Evolutionary conservation across 2,888 invertebrate species (phyloP).

Genomic region (Nemapogon koenigi): DNA sequence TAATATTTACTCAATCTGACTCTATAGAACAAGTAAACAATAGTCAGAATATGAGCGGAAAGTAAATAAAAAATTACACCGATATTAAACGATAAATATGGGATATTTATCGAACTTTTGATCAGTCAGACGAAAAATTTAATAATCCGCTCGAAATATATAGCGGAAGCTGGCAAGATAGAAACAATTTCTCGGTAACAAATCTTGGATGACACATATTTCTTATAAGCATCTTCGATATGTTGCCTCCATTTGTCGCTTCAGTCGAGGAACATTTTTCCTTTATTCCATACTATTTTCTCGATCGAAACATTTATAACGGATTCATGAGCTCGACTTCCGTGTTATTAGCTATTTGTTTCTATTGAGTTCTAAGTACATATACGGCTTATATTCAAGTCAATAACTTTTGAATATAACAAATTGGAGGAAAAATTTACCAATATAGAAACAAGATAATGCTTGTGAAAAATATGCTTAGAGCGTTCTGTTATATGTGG

Average conservation of each 20-base stretch:
- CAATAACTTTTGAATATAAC: too few species aligned
- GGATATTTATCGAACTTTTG: constrained; percentile 18
- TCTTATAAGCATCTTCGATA: constrained; percentile 30
- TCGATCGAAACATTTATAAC: constrained; percentile 7
- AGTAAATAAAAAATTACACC: neutral
- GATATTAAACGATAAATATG: constrained; percentile 1
- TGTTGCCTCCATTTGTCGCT: constrained; percentile 28
- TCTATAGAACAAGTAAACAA: neutral
- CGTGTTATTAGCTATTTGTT: constrained; percentile 2
- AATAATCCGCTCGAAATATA: constrained; percentile 28
- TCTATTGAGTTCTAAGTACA: too few species aligned
- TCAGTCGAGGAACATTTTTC: constrained; percentile 26
- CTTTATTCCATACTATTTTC: constrained; percentile 4
- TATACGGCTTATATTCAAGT: too few species aligned
- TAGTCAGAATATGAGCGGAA: neutral
- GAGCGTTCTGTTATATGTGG: too few species aligned
- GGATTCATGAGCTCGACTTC: constrained; percentile 8
- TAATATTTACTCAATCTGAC: too few species aligned
- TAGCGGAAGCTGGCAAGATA: constrained; percentile 23
- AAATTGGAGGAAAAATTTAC: too few species aligned
- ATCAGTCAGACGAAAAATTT: constrained; percentile 26
- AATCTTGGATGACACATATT: constrained; percentile 34
- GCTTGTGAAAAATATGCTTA: too few species aligned
- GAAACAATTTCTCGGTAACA: constrained; percentile 37
- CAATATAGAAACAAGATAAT: too few species aligned